Conservation (phyloP, 2,888 invertebrate genomes). For the Brenthis ino region DNA sequence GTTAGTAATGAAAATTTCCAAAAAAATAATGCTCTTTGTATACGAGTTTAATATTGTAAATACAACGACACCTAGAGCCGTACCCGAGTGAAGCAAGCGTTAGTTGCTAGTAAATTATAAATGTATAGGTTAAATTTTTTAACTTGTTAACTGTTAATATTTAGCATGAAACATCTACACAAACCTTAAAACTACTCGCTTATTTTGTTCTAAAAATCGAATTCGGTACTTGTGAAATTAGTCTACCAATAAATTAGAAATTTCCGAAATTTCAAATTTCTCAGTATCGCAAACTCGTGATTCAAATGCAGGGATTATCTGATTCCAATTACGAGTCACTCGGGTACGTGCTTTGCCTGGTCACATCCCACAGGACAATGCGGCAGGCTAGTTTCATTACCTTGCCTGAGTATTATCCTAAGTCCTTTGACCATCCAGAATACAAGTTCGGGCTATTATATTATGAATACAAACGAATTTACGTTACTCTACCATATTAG, state of each 20-base stretch:
- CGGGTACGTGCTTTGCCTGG: slow-evolving; percentile 39
- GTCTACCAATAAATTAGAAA: slow-evolving; percentile 1
- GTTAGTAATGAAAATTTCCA: no score
- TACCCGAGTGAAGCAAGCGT: no score
- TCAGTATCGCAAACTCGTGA: slow-evolving; percentile 34
- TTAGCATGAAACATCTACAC: no score
- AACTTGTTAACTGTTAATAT: no score
- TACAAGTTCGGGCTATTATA: slow-evolving; percentile 3
- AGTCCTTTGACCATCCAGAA: slow-evolving; percentile 15
- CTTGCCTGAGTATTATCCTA: slow-evolving; percentile 24
- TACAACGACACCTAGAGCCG: no score
- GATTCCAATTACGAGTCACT: slow-evolving; percentile 41
- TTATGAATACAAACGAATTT: slow-evolving; percentile 4
- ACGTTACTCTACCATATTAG: not conserved
- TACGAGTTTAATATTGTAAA: no score
- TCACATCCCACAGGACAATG: slow-evolving; percentile 40
- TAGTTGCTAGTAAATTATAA: no score
- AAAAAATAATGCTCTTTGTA: no score
- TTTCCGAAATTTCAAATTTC: slow-evolving; percentile 25
- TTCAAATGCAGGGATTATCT: slow-evolving; percentile 37
- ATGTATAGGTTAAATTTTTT: no score
- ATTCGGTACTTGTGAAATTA: not conserved
- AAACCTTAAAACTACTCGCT: no score
- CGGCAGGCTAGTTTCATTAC: slow-evolving; percentile 39
- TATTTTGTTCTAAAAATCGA: not conserved